These are phyloP conservation scores for Gymnocephalus cernua DNA, from an alignment of 2,113 vertebrate genomes.

Conservation along the genomic window DNA sequence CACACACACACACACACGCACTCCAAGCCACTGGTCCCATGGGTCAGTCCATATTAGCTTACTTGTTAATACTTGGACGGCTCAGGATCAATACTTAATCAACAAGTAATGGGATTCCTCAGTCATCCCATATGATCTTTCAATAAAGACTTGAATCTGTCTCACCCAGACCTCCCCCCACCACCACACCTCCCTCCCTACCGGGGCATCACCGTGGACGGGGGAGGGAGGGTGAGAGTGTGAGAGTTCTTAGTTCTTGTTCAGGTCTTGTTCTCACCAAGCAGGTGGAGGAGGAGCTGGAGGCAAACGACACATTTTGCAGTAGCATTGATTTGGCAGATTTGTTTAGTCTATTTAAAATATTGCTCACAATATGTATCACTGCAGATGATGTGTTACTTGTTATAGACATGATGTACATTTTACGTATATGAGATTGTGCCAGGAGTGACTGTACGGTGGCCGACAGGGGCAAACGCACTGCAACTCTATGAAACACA, in stretches of 20 bases:
- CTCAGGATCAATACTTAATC: slow-evolving; percentile 99
- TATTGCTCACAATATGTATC: background rate
- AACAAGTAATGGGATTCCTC: slow-evolving; percentile 99
- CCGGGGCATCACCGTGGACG: slow-evolving; percentile 29
- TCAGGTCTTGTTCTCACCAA: slow-evolving; percentile 54
- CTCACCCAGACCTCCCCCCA: slow-evolving; percentile 64
- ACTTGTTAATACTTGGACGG: slow-evolving; percentile 97
- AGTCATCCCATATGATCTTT: slow-evolving; percentile 99
- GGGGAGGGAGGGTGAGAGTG: slow-evolving; percentile 27
- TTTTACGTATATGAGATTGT: background rate
- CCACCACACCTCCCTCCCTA: background rate
- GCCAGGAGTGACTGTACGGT: too few relatives aligned
- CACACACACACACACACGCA: slow-evolving; percentile 75
- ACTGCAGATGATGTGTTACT: background rate
- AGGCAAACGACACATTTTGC: slow-evolving; percentile 24
- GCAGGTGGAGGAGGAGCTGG: slow-evolving; percentile 46
- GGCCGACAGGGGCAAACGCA: too few relatives aligned
- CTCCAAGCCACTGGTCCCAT: slow-evolving; percentile 92
- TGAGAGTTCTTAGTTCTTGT: slow-evolving; percentile 34
- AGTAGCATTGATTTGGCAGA: background rate
- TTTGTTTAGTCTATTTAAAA: background rate
- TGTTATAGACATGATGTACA: background rate
- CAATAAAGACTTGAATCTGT: slow-evolving; percentile 99
- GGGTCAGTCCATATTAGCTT: slow-evolving; percentile 99
- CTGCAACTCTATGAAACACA: too few relatives aligned